Base-by-base conservation (phyloP, 2,888 invertebrate genomes). In the Cactoblastis cactorum region DNA sequence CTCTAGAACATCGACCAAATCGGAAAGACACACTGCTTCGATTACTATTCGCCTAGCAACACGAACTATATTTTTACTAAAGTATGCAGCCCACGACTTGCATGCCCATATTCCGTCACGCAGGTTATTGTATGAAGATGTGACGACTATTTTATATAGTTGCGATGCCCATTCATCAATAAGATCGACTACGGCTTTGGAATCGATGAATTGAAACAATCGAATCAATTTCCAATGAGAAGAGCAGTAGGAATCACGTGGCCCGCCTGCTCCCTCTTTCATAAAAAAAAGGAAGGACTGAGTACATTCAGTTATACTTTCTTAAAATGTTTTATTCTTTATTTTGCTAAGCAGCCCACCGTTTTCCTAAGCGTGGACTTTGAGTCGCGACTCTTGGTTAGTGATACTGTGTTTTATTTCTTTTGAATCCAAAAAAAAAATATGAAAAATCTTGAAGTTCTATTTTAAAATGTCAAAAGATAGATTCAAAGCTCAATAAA, bases 131-230 rank as follows among this genome's bases (percentile, higher is more conserved):
- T 47, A 37, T 47, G 33, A 34, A 18, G 1, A 34, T 34, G 46
- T 47, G 46, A 35, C 34, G 18, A 19, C 35, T 22, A 34, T 22
- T 28, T 28, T 15, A 17, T 43, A 43, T 22, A 38, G 9, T 12
- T 22, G 41, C 24, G 22, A 12, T 22, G 12, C 24, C 41, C 41
- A 41, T 41, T 41, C 41, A 41, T 22, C 12, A 22, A 24, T 8
- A 12, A 41, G 19, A 39, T 22, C 22, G 12, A 14, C 22, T 6
- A 24, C 22, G 24, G 4, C 12, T 22, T 5, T 41, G 12, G 39
- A 41, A 41, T 41, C 41, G 12, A 41, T 41, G 41, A 41, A 41
- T 41, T 14, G 41, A 41, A 41, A 41, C 41, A 41, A 41, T 41
- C 41, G 24, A 22, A 41, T 41, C 22, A 24, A 19, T 22, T 41